Percentiles rank a stretch among this genome's conserved stretches.
Evolutionary conservation across 2,797 vertebrate genomes (phyloP).

Genomic region (Rhinophrynus dorsalis): DNA sequence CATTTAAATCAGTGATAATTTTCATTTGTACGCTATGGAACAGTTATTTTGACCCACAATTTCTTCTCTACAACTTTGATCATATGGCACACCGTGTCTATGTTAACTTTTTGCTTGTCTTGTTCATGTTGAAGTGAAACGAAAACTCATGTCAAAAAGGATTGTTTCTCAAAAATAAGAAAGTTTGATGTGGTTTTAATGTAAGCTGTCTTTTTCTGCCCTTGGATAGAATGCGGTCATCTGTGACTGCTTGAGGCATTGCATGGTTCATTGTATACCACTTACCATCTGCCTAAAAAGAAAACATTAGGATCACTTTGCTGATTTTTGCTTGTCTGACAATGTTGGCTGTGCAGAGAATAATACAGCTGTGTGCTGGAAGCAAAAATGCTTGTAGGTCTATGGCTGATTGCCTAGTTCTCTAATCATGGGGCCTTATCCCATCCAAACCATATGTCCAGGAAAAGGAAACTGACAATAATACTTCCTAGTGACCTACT

Average conservation of each 20-base stretch:
- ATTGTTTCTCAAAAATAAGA: no score
- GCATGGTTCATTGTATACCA: neutral
- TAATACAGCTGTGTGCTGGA: fast-evolving
- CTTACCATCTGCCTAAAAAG: neutral
- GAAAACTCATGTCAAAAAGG: no score
- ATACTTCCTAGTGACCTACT: neutral
- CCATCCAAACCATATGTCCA: neutral
- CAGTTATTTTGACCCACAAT: no score
- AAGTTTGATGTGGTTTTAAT: neutral
- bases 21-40: no score
- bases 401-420: fast-evolving
- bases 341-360: neutral
- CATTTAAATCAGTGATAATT: no score
- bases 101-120: no score
- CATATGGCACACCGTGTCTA: no score
- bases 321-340: neutral
- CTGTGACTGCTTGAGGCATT: neutral
- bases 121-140: no score
- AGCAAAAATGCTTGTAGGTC: neutral
- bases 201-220: neutral
- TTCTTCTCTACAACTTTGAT: no score
- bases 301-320: neutral
- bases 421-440: neutral
- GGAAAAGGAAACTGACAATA: constrained; percentile 19
- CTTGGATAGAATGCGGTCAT: neutral